phyloP scores from a whole-genome alignment of 2,113 vertebrate species.

The Chloebia gouldiae region DNA sequence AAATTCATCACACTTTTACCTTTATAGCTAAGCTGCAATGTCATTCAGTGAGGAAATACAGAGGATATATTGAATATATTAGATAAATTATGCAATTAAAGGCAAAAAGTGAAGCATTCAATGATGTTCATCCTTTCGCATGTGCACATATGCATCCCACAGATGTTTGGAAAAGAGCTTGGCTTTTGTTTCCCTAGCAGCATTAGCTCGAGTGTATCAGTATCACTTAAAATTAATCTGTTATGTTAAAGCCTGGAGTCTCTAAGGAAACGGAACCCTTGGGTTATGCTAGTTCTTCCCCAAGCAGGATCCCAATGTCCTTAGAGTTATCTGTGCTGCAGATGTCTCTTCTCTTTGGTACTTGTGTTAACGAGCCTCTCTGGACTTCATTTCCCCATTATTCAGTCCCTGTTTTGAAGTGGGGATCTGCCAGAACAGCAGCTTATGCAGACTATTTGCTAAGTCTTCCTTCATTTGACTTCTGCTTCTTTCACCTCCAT shows the following conservation, averaged over 20 bases:
- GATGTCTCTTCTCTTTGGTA: slow-evolving; percentile 25
- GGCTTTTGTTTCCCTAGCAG: not conserved
- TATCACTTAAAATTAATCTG: not conserved
- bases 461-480: not conserved
- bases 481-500: not conserved
- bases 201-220: not conserved
- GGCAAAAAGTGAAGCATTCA: not conserved
- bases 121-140: not conserved
- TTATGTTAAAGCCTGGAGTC: not conserved
- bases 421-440: not conserved
- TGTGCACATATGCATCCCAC: not conserved
- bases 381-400: slow-evolving; percentile 19
- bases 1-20: not conserved
- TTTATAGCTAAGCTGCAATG: not conserved
- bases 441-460: not conserved
- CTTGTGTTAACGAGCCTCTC: slow-evolving; percentile 51
- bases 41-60: not conserved
- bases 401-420: not conserved
- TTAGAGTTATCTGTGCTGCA: slow-evolving; percentile 34
- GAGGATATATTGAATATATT: not conserved
- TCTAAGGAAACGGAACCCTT: not conserved
- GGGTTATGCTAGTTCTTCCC: slow-evolving; percentile 7
- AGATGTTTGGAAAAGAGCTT: not conserved
- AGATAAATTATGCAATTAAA: not conserved
- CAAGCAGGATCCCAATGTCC: slow-evolving; percentile 2